These are phyloP conservation scores for Pseudocheirus occidentalis DNA, from an alignment of 2,797 vertebrate genomes.

Conservation along the genomic window DNA sequence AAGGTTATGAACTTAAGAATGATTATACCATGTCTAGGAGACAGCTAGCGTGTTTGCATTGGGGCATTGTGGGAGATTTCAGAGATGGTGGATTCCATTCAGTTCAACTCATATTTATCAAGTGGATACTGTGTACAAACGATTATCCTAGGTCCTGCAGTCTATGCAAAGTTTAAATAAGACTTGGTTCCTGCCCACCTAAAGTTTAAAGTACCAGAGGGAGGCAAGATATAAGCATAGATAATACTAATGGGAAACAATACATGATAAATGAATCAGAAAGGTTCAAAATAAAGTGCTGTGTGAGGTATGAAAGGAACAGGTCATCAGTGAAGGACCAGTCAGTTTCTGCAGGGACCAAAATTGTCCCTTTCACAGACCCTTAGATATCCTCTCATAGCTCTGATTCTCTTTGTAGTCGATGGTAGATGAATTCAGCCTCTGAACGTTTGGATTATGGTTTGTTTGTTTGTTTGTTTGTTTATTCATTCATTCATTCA, in stretches of 20 bases:
- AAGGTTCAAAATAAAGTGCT: neutral
- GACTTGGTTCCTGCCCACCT: neutral
- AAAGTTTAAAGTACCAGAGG: neutral
- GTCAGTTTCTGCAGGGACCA: neutral
- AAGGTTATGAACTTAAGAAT: neutral
- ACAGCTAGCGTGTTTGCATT: neutral
- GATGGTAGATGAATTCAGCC: constrained; percentile 10
- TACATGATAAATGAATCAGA: neutral
- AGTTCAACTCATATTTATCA: neutral
- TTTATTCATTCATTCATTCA: too few species aligned
- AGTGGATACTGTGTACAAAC: neutral
- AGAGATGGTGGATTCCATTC: neutral
- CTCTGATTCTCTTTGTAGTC: constrained; percentile 3
- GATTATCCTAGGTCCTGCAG: neutral
- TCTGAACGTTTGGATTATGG: constrained; percentile 9
- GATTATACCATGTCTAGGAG: neutral
- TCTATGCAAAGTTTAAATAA: neutral
- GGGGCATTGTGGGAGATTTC: neutral
- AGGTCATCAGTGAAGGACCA: neutral
- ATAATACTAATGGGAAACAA: neutral
- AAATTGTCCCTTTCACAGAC: neutral
- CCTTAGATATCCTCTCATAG: neutral
- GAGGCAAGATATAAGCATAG: neutral
- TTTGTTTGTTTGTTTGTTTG: too few species aligned
- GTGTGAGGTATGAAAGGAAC: neutral